Evolutionary conservation across 2,888 invertebrate genomes (phyloP).

Genomic region (Steromphala cineraria): DNA sequence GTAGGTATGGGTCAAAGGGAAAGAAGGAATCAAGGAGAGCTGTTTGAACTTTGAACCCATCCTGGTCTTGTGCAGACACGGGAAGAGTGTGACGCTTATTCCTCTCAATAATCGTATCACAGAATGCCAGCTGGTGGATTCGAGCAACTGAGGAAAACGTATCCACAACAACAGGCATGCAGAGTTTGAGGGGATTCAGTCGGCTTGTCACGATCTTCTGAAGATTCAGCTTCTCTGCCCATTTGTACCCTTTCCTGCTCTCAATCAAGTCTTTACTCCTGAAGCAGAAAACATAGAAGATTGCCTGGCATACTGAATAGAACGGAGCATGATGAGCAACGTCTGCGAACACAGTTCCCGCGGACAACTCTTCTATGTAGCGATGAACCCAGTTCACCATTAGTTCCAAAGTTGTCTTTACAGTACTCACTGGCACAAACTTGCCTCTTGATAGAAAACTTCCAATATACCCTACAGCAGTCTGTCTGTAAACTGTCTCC

Average conservation of each 20-base stretch:
- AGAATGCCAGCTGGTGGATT: conserved; percentile 91
- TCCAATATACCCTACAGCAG: conserved; percentile 84
- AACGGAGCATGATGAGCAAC: conserved; percentile 89
- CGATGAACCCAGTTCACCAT: conserved; percentile 90
- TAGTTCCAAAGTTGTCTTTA: conserved; percentile 82
- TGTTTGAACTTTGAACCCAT: conserved; percentile 11
- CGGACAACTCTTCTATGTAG: conserved; percentile 81
- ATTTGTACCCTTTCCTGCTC: conserved; percentile 84
- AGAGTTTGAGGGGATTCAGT: conserved; percentile 91
- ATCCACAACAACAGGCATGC: conserved; percentile 77
- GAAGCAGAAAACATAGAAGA: conserved; percentile 94
- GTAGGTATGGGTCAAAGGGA: conserved; percentile 91
- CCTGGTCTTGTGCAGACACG: conserved; percentile 71
- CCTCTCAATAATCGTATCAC: conserved; percentile 91
- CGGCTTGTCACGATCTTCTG: conserved; percentile 89
- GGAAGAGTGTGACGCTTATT: conserved; percentile 79
- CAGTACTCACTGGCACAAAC: conserved; percentile 81
- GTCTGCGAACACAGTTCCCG: conserved; percentile 78
- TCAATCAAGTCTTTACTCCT: conserved; percentile 88
- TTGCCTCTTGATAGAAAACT: conserved; percentile 84
- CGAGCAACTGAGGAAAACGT: conserved; percentile 76
- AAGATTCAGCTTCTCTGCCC: conserved; percentile 88
- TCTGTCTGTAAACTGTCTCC: conserved; percentile 82
- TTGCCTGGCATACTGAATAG: conserved; percentile 92
- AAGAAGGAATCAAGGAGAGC: conserved; percentile 83